Percentiles rank a stretch among this genome's conserved stretches.
phyloP scores from a whole-genome alignment of 2,888 invertebrate genomes.

The Spilarctia lutea region DNA sequence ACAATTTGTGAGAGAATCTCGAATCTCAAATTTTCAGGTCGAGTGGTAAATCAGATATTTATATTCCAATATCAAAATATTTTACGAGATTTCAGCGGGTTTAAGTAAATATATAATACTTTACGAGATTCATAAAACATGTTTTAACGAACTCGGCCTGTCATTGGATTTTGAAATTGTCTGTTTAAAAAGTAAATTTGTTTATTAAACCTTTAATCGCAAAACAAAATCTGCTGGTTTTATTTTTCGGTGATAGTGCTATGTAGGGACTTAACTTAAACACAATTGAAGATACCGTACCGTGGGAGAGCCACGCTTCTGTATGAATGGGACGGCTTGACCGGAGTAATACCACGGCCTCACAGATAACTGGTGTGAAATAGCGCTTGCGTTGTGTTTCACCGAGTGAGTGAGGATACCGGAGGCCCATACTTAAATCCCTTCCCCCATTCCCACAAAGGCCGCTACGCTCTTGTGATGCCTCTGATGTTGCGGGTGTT shows the following conservation, averaged over 20 bases:
- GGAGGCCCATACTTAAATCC: too few relatives aligned
- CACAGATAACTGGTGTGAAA: too few relatives aligned
- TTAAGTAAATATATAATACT: constrained; percentile 3
- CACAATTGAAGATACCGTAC: too few relatives aligned
- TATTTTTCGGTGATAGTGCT: not conserved
- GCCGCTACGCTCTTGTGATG: too few relatives aligned
- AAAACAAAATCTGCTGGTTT: not conserved
- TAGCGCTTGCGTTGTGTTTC: too few relatives aligned
- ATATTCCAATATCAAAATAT: constrained; percentile 64
- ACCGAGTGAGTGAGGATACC: too few relatives aligned
- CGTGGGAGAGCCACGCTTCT: too few relatives aligned
- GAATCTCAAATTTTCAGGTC: constrained; percentile 56
- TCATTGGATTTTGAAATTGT: not conserved
- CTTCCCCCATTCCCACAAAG: too few relatives aligned
- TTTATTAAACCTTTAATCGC: not conserved
- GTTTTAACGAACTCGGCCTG: not conserved
- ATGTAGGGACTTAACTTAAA: too few relatives aligned
- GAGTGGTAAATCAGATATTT: constrained; percentile 70
- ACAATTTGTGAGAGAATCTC: constrained; percentile 49
- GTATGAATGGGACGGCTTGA: too few relatives aligned
- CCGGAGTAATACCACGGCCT: too few relatives aligned
- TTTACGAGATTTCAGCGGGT: not conserved
- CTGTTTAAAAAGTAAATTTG: not conserved
- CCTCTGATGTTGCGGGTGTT: too few relatives aligned
- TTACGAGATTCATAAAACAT: not conserved